phyloP scores from a whole-genome alignment of 2,113 vertebrate species.

The Acinonyx jubatus region DNA sequence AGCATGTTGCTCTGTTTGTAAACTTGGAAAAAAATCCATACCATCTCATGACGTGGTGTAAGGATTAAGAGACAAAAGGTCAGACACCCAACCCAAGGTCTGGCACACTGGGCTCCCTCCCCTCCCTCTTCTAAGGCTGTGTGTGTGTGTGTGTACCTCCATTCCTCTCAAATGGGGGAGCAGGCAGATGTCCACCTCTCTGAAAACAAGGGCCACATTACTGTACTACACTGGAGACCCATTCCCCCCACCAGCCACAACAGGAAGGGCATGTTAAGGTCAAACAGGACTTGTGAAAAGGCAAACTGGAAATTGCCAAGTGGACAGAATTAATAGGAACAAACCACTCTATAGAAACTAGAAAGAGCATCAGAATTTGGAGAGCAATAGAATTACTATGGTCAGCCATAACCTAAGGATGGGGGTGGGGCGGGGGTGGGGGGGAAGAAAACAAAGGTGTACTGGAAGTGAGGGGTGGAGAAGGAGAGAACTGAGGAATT shows the following conservation, averaged over 20 bases:
- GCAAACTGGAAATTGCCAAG: neutral
- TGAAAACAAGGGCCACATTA: neutral
- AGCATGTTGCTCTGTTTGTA: neutral
- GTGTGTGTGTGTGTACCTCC: neutral
- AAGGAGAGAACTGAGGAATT: neutral
- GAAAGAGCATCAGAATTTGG: neutral
- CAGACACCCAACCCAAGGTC: neutral
- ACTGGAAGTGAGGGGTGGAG: neutral
- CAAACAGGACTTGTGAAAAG: neutral
- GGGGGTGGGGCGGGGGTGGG: no score
- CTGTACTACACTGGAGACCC: neutral
- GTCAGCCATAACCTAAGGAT: neutral
- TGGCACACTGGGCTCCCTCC: fast-evolving
- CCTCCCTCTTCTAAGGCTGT: neutral
- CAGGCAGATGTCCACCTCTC: neutral
- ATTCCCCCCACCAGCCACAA: fast-evolving
- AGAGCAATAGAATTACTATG: neutral
- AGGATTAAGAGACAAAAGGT: neutral
- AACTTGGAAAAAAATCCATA: neutral
- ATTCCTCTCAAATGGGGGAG: neutral
- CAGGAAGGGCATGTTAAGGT: neutral
- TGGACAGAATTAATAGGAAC: neutral
- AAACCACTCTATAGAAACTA: neutral
- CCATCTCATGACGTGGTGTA: no score
- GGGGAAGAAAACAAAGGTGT: neutral